Base-by-base conservation (phyloP, 1,140 invertebrate species). In the Battus philenor region DNA sequence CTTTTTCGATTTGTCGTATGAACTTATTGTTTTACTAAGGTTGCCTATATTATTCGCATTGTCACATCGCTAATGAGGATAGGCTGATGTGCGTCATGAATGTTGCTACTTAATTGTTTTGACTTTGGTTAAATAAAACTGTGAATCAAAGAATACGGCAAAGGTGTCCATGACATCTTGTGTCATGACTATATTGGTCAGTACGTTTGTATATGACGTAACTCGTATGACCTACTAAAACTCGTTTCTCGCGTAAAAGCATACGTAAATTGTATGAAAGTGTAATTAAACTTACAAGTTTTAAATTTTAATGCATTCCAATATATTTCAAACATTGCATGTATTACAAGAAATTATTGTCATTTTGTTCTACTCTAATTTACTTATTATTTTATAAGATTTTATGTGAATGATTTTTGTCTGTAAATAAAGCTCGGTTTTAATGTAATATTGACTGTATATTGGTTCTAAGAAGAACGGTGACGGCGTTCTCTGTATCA, bases 391-490 rank as follows among this genome's bases (percentile, higher is more conserved):
- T n/a, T n/a, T n/a, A n/a, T n/a, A n/a, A n/a, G n/a, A n/a, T n/a
- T n/a, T n/a, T n/a, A n/a, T n/a, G n/a, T n/a, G n/a, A n/a, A n/a
- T n/a, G n/a, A n/a, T n/a, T n/a, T n/a, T n/a, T n/a, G n/a, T n/a
- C n/a, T n/a, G n/a, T 18, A 36, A 41, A 43, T 46, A 16, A 32
- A 32, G 20, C 44, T 27, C 11, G 10, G 15, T 11, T 7, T 10
- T 2, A 33, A 9, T 38, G 57, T 60, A 43, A 46, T 50, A 59
- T 65, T 58, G 50, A 54, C 52, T 50, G 54, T 47, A 54, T 67
- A 71, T 70, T 61, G 67, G 50, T 83, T 83, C 76, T 48, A 54
- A 75, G 79, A 83, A 80, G 61, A 66, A 63, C 65, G 75, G 67
- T 78, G 79, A 80, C 78, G 67, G 62, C 60, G 64, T 54, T 52